Conservation (phyloP, 1,140 invertebrate species). For the Eurosta solidaginis region DNA sequence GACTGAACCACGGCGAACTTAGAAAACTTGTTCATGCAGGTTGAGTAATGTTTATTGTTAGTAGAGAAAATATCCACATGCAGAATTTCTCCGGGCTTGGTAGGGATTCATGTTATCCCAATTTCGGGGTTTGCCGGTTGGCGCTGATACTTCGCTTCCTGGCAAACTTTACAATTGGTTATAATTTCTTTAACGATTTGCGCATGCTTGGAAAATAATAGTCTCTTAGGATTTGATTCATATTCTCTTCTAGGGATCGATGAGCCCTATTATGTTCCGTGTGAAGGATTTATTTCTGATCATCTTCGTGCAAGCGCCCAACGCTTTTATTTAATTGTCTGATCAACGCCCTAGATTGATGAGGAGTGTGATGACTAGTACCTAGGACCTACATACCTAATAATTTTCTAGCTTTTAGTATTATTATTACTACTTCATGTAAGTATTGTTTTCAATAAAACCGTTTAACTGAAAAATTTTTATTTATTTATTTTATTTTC, state of each 20-base stretch:
- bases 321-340: no score
- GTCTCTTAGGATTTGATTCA: neutral
- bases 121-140: neutral
- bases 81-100: neutral
- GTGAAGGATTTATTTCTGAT: neutral
- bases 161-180: neutral
- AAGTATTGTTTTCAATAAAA: no score
- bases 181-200: neutral
- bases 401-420: no score
- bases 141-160: neutral
- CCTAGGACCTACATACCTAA: no score
- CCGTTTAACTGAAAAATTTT: no score
- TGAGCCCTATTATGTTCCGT: neutral
- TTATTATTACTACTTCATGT: no score
- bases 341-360: no score
- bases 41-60: neutral
- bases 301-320: no score
- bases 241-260: neutral
- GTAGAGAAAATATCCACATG: neutral
- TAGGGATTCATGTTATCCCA: neutral
- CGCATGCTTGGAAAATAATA: slow-evolving; percentile 17
- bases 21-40: neutral
- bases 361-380: no score
- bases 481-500: no score
- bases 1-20: neutral